phyloP scores from a whole-genome alignment of 1,140 invertebrate genomes.

The Trichonephila clavipes region DNA sequence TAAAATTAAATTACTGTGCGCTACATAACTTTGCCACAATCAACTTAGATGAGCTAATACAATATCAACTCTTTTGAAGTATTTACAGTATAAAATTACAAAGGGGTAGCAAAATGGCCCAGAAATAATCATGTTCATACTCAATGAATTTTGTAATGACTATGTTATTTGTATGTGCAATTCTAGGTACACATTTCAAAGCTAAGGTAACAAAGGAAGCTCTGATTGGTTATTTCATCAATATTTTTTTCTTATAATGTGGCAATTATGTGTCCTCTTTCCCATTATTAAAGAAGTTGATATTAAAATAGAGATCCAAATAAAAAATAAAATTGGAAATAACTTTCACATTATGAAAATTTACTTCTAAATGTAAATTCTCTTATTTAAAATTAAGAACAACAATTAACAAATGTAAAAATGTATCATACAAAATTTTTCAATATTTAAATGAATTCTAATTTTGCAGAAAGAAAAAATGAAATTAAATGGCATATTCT shows the following conservation, averaged over 20 bases:
- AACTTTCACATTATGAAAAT: too few relatives aligned
- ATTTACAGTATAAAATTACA: slow-evolving; percentile 53
- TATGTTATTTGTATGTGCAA: background rate
- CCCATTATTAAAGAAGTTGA: slow-evolving; percentile 15
- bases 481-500: too few relatives aligned
- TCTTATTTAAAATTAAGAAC: background rate
- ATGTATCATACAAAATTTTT: background rate
- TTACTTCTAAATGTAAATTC: background rate
- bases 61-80: slow-evolving; percentile 16
- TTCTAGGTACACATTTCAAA: background rate
- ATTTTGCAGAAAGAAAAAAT: too few relatives aligned
- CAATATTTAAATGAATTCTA: background rate
- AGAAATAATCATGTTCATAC: background rate
- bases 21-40: slow-evolving; percentile 64
- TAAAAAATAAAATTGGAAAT: too few relatives aligned
- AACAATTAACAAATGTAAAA: slow-evolving; percentile 12
- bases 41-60: slow-evolving; percentile 42
- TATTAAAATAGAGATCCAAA: background rate
- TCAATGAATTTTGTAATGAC: slow-evolving; percentile 29
- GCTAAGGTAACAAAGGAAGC: slow-evolving; percentile 13
- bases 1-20: slow-evolving; percentile 71
- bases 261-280: background rate
- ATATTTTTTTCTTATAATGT: background rate
- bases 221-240: background rate
- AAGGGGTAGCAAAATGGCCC: background rate